These are phyloP conservation scores for Drosophila nigromelanica DNA, from an alignment of 1,140 invertebrate genomes.

Conservation along the genomic window DNA sequence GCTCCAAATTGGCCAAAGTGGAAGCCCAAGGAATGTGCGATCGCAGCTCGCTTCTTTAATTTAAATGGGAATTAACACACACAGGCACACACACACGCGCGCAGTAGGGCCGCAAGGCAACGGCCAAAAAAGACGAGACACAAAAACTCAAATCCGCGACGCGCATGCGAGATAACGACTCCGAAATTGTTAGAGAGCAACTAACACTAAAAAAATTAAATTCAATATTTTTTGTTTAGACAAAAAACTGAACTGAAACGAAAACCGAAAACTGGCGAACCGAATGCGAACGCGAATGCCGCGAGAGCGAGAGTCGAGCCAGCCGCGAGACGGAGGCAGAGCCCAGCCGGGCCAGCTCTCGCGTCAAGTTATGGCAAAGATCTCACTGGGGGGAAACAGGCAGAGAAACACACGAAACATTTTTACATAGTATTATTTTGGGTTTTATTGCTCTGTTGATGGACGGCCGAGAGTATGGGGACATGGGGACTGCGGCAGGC, in stretches of 20 bases:
- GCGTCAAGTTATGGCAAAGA: constrained; percentile 31
- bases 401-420: constrained; percentile 70
- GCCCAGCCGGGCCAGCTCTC: constrained; percentile 39
- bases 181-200: constrained; percentile 84
- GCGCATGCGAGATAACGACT: constrained; percentile 83
- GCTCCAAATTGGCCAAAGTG: constrained; percentile 4
- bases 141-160: constrained; percentile 53
- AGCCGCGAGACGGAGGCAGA: constrained; percentile 20
- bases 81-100: neutral
- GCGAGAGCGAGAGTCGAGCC: constrained; percentile 39
- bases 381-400: constrained; percentile 10
- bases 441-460: constrained; percentile 67
- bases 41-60: neutral
- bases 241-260: constrained; percentile 76
- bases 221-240: constrained; percentile 84
- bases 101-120: constrained; percentile 1
- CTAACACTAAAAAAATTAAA: constrained; percentile 84
- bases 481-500: neutral
- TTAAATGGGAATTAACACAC: constrained; percentile 18
- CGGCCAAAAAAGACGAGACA: constrained; percentile 18
- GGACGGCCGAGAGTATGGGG: constrained; percentile 11
- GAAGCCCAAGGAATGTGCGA: neutral
- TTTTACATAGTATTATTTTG: constrained; percentile 82
- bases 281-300: constrained; percentile 73
- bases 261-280: constrained; percentile 66